These are phyloP conservation scores for Calephelis virginiensis DNA, from an alignment of 1,140 invertebrate genomes.

Conservation along the genomic window DNA sequence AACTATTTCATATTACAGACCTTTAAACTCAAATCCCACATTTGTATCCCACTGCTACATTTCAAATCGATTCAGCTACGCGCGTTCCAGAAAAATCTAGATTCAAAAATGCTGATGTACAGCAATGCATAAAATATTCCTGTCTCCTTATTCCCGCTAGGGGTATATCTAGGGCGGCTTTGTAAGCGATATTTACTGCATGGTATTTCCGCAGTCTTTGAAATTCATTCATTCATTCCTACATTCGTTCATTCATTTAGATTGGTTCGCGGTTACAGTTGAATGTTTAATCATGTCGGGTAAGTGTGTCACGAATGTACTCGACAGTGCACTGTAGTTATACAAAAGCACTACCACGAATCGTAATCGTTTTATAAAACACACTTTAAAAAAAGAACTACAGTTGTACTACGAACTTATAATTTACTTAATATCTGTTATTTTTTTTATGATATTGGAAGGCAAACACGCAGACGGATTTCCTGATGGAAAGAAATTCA, in stretches of 20 bases:
- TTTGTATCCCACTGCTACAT: not conserved
- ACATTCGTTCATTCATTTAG: constrained; percentile 16
- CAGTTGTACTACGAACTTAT: not conserved
- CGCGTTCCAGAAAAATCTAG: constrained; percentile 4
- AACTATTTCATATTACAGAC: too few relatives aligned
- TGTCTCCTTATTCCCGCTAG: constrained; percentile 4
- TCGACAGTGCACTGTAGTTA: constrained; percentile 7
- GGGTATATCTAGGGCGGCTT: constrained; percentile 10
- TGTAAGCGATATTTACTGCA: constrained; percentile 16
- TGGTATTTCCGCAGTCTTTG: constrained; percentile 12
- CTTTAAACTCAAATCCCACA: too few relatives aligned
- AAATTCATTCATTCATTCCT: constrained; percentile 5
- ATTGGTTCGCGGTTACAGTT: constrained; percentile 12
- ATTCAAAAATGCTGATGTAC: constrained; percentile 8
- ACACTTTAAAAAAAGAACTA: too few relatives aligned
- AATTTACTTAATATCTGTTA: too few relatives aligned
- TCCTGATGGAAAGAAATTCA: too few relatives aligned
- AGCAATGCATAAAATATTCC: constrained; percentile 9
- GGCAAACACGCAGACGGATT: too few relatives aligned
- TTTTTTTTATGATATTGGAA: too few relatives aligned
- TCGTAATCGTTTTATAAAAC: not conserved
- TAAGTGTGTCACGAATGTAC: constrained; percentile 12
- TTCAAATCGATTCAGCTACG: not conserved
- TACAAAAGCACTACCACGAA: not conserved
- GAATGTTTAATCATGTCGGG: constrained; percentile 16